A percentile compares a stretch with the other conserved stretches of the same genome.
phyloP scores from a whole-genome alignment of 2,888 invertebrate species.

The Agrochola lychnidis region DNA sequence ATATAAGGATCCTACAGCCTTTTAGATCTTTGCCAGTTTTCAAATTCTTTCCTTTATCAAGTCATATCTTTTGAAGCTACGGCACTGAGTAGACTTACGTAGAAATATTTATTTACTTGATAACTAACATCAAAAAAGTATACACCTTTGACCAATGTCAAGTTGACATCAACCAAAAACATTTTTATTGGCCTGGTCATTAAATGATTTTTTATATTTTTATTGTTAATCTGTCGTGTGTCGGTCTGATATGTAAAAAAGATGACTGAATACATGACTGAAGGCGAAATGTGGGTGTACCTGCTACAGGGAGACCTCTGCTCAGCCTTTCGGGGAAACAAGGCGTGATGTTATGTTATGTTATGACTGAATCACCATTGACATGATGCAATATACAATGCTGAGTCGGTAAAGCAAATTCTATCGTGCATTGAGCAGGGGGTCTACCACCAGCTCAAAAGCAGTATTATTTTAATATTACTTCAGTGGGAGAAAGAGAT shows the following conservation, averaged over 20 bases:
- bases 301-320: no score
- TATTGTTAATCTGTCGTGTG: neutral
- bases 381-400: neutral
- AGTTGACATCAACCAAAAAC: no score
- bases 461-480: no score
- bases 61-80: neutral
- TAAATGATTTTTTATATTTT: no score
- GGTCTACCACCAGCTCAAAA: no score
- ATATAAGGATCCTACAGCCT: neutral
- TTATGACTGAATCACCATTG: no score
- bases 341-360: no score
- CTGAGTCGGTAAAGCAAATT: neutral
- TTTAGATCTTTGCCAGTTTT: neutral
- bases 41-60: neutral
- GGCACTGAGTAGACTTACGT: neutral
- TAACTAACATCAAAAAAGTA: neutral
- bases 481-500: no score
- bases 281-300: no score
- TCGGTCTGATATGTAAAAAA: neutral
- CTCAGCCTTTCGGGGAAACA: no score
- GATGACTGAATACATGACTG: neutral
- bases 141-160: neutral
- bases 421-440: neutral
- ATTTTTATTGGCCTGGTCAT: neutral
- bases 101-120: neutral